These are phyloP conservation scores for Halocaridina rubra DNA, from an alignment of 2,888 invertebrate genomes.

Conservation along the genomic window DNA sequence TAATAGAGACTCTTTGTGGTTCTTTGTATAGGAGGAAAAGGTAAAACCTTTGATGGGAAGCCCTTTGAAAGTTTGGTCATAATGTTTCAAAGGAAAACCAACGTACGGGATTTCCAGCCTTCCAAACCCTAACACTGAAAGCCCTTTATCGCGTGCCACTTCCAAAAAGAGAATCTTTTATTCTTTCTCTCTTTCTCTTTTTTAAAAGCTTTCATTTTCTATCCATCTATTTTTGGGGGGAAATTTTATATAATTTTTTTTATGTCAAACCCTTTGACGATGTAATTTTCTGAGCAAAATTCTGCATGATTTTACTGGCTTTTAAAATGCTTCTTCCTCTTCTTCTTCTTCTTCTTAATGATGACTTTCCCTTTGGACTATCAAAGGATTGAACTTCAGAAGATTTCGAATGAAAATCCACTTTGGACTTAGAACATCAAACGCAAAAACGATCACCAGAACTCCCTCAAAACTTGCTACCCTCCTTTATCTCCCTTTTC, in stretches of 20 bases:
- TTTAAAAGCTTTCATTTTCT: background rate
- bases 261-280: conserved; percentile 49
- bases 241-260: conserved; percentile 6
- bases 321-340: conserved; percentile 47
- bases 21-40: conserved; percentile 61
- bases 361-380: conserved; percentile 32
- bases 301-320: conserved; percentile 55
- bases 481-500: too few species aligned
- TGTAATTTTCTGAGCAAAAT: conserved; percentile 57
- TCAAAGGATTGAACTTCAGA: conserved; percentile 32
- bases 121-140: background rate
- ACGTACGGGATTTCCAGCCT: conserved; percentile 11
- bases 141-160: background rate
- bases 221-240: conserved; percentile 9
- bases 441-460: conserved; percentile 9
- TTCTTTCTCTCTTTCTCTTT: background rate
- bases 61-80: conserved; percentile 61
- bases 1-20: conserved; percentile 62
- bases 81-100: conserved; percentile 57
- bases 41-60: conserved; percentile 51
- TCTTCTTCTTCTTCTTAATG: too few species aligned
- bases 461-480: background rate
- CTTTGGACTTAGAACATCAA: conserved; percentile 7
- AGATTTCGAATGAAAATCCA: conserved; percentile 30
- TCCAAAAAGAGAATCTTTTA: background rate